Percentiles rank a stretch among this genome's conserved stretches.
Evolutionary conservation across 2,797 vertebrate species (phyloP).

Genomic region (Siniperca obscura): DNA sequence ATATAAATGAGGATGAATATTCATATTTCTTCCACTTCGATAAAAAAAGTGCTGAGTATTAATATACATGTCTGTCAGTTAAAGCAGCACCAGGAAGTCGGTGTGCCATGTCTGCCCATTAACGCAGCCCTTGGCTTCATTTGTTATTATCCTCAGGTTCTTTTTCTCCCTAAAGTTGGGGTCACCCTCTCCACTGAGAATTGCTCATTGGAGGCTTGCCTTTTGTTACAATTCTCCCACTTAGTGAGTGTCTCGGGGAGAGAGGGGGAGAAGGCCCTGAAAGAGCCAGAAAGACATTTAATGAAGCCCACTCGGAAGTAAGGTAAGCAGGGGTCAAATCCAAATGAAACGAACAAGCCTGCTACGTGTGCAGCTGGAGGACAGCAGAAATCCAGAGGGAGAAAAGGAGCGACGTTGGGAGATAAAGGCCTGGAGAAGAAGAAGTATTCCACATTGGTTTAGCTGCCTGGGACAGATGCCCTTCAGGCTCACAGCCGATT

Average conservation of each 20-base stretch:
- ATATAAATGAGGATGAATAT: conserved; percentile 99
- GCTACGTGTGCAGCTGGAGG: conserved; percentile 75
- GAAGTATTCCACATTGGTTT: conserved; percentile 69
- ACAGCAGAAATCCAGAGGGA: conserved; percentile 78
- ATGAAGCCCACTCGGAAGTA: conserved; percentile 87
- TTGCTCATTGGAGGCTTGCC: conserved; percentile 83
- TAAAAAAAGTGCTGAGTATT: conserved; percentile 97
- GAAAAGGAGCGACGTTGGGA: conserved; percentile 53
- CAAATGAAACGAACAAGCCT: conserved; percentile 82
- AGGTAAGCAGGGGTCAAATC: conserved; percentile 86
- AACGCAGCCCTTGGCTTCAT: conserved; percentile 92
- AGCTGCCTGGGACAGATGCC: conserved; percentile 68
- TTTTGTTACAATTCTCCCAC: conserved; percentile 85
- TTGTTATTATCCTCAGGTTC: conserved; percentile 92
- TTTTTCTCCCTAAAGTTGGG: conserved; percentile 84
- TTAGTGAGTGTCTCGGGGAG: conserved; percentile 77
- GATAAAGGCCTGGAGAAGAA: conserved; percentile 63
- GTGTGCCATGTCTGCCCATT: conserved; percentile 89
- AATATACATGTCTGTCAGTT: conserved; percentile 98
- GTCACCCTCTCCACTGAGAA: conserved; percentile 87
- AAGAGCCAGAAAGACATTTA: conserved; percentile 85
- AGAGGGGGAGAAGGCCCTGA: conserved; percentile 64
- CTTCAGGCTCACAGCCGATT: conserved; percentile 63
- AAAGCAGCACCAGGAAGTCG: conserved; percentile 85
- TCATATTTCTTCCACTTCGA: conserved; percentile 92